Evolutionary conservation across 2,888 invertebrate species (phyloP), one percentile per base, ranked within the genome.

Genomic region (Stenoptilia bipunctidactyla): DNA sequence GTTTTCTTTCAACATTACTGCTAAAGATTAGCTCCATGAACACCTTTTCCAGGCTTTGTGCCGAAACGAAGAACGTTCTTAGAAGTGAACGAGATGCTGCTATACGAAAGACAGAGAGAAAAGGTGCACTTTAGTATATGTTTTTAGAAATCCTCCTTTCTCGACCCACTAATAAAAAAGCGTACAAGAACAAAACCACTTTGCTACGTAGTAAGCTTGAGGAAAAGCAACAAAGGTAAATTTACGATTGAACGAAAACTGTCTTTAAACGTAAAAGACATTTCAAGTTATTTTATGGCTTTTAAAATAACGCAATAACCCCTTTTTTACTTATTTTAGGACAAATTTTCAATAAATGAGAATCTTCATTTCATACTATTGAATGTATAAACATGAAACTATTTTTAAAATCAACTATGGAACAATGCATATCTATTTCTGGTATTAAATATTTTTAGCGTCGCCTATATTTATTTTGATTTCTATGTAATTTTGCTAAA

Each of bases 21-120:
- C n/a, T 30, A n/a, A 30, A 30, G 30, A 30, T 30, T 30, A 30
- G 30, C 30, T 30, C n/a, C n/a, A 20, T 12, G 30, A 30, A 30
- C 30, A 30, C 30, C 30, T 30, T 30, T 30, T 30, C 30, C 30
- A 30, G 30, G 4, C 30, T 12, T 30, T 30, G 9, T 30, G 30
- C 30, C 4, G 30, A n/a, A 10, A 4, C 4, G n/a, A 10, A 30
- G 2, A n/a, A 12, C 30, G 12, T 20, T 9, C 30, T 30, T 30
- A n/a, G n/a, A n/a, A 10, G 10, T 9, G 12, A 30, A 10, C 4
- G 30, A 30, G 30, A 30, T n/a, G 30, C 6, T n/a, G 2, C 6
- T 30, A 30, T 3, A 12, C 2, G 30, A 30, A n/a, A 30, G n/a
- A 30, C 2, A 4, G 10, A 12, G 30, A 30, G 4, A 20, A 8